Conservation (phyloP, 2,888 invertebrate genomes). For the Phalangium opilio region DNA sequence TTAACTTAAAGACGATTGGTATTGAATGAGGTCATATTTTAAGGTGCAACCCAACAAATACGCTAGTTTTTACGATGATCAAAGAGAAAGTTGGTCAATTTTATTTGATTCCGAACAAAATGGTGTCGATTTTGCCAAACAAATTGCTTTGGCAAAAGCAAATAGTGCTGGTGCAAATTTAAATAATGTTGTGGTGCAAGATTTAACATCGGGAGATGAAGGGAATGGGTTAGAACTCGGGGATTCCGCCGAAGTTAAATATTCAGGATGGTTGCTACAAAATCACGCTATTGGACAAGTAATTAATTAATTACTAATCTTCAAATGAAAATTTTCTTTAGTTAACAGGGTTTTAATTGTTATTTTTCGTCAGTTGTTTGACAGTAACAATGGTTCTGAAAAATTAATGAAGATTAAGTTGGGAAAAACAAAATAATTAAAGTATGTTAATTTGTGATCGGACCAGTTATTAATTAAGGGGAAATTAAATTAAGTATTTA, state of each 20-base stretch:
- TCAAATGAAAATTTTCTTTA: background rate
- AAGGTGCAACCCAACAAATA: conserved; percentile 19
- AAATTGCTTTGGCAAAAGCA: conserved; percentile 14
- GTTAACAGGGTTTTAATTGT: background rate
- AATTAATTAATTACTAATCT: background rate
- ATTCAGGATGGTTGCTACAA: conserved; percentile 10
- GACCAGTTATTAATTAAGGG: background rate
- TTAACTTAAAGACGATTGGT: too few relatives aligned
- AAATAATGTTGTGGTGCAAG: conserved; percentile 8
- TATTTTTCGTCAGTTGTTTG: conserved; percentile 9
- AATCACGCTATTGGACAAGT: conserved; percentile 12
- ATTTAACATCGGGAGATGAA: conserved; percentile 9
- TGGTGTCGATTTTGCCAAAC: conserved; percentile 10
- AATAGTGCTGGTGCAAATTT: conserved; percentile 8
- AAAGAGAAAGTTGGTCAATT: conserved; percentile 40
- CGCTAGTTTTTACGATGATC: conserved; percentile 38
- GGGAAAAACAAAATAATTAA: conserved; percentile 15
- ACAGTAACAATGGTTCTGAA: conserved; percentile 13
- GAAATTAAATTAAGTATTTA: background rate
- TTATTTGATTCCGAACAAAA: conserved; percentile 30
- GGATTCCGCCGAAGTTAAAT: conserved; percentile 11
- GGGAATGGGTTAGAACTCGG: conserved; percentile 10
- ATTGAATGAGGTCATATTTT: too few relatives aligned
- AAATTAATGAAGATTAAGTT: conserved; percentile 8
- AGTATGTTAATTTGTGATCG: conserved; percentile 5